Evolutionary conservation across 1,140 invertebrate genomes (phyloP).

Genomic region (Drosophila funebris): DNA sequence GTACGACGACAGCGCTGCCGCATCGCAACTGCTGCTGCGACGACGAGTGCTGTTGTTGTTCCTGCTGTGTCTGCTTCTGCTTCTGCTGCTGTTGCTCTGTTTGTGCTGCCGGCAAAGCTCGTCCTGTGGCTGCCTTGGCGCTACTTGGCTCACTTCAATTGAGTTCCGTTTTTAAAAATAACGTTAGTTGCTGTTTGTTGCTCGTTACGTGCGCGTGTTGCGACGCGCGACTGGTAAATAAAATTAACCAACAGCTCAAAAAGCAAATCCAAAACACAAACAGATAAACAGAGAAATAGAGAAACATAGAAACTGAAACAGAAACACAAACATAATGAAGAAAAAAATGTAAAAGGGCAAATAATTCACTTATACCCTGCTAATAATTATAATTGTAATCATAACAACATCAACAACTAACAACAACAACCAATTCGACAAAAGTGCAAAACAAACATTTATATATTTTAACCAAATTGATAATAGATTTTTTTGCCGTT

Average conservation of each 20-base stretch:
- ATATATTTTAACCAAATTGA: neutral
- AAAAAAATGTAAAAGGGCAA: no score
- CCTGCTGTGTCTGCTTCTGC: slow-evolving; percentile 12
- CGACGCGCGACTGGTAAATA: slow-evolving; percentile 67
- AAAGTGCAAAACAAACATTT: neutral
- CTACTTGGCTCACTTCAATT: slow-evolving; percentile 75
- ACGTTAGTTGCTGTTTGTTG: slow-evolving; percentile 84
- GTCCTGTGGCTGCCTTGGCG: slow-evolving; percentile 38
- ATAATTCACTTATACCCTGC: no score
- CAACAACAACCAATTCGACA: neutral
- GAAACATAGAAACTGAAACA: slow-evolving; percentile 3
- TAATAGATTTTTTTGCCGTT: slow-evolving; percentile 21
- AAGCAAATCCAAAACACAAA: neutral
- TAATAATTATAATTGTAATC: no score
- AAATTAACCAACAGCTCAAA: slow-evolving; percentile 3
- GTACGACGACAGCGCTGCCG: slow-evolving; percentile 12
- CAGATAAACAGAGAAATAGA: neutral
- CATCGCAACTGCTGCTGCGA: slow-evolving; percentile 16
- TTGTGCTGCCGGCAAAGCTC: slow-evolving; percentile 25
- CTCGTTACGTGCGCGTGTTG: slow-evolving; percentile 83
- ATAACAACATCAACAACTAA: neutral
- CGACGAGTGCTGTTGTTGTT: neutral
- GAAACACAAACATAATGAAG: neutral
- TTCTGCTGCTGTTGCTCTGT: slow-evolving; percentile 7
- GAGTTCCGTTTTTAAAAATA: slow-evolving; percentile 81